Evolutionary conservation across 2,888 invertebrate species (phyloP).

Genomic region (Willowsia nigromaculata): DNA sequence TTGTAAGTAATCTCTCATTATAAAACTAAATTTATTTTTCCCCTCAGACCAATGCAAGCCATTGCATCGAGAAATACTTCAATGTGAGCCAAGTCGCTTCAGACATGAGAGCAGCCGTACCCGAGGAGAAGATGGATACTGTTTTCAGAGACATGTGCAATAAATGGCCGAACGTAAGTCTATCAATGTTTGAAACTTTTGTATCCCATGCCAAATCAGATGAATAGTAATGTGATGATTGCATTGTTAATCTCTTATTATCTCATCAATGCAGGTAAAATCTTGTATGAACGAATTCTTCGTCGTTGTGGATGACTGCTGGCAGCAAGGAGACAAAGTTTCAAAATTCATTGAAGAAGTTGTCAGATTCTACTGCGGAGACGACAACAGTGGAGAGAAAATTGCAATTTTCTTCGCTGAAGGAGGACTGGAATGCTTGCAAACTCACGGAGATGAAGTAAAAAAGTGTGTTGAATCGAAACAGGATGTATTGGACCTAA

Average conservation of each 20-base stretch:
- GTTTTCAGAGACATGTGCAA: conserved; percentile 76
- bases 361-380: conserved; percentile 77
- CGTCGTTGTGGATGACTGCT: conserved; percentile 76
- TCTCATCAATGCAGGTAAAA: conserved; percentile 69
- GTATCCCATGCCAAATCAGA: not conserved
- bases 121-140: conserved; percentile 76
- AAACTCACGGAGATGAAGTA: conserved; percentile 74
- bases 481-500: conserved; percentile 44
- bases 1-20: not conserved
- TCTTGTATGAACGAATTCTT: conserved; percentile 71
- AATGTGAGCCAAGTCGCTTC: conserved; percentile 72
- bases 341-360: conserved; percentile 73
- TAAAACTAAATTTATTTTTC: not conserved
- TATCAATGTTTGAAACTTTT: not conserved
- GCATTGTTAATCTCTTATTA: too few species aligned
- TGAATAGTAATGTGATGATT: not conserved
- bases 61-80: conserved; percentile 74
- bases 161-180: conserved; percentile 76
- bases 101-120: conserved; percentile 76
- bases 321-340: conserved; percentile 76
- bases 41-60: conserved; percentile 64
- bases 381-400: conserved; percentile 76
- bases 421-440: conserved; percentile 77
- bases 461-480: conserved; percentile 74
- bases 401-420: conserved; percentile 76